Conservation (phyloP, 2,888 invertebrate genomes). For the Dendrolimus pini region DNA sequence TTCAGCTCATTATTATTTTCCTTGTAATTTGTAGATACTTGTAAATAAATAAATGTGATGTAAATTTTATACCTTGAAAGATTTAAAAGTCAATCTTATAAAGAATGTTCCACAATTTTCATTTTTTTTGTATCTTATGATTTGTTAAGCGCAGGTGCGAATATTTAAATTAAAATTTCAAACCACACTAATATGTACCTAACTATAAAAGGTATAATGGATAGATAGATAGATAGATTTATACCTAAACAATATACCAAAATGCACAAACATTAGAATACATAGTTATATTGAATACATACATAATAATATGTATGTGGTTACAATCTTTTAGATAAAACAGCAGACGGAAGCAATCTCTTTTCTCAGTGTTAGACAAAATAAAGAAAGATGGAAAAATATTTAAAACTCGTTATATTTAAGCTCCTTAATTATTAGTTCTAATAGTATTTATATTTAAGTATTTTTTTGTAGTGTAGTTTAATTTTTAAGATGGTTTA, state of each 20-base stretch:
- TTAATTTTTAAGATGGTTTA: too few relatives aligned
- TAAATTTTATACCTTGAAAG: slow-evolving; percentile 48
- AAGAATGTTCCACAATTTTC: slow-evolving; percentile 19
- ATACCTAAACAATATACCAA: neutral
- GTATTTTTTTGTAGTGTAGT: too few relatives aligned
- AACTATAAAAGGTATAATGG: neutral
- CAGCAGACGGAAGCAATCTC: too few relatives aligned
- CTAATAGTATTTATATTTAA: too few relatives aligned
- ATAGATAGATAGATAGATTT: neutral
- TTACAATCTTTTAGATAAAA: too few relatives aligned
- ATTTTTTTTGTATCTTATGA: neutral
- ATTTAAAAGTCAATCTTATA: slow-evolving; percentile 42
- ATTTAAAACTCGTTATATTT: too few relatives aligned
- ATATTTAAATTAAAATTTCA: slow-evolving; percentile 4
- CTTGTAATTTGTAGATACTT: slow-evolving; percentile 52
- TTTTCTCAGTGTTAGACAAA: too few relatives aligned
- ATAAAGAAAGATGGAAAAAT: too few relatives aligned
- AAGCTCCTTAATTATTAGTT: too few relatives aligned
- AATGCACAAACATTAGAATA: neutral
- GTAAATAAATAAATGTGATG: slow-evolving; percentile 50
- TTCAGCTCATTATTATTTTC: slow-evolving; percentile 63
- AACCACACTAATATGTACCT: slow-evolving; percentile 5
- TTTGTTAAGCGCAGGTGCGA: neutral
- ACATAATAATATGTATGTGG: too few relatives aligned
- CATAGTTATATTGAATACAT: too few relatives aligned